Evolutionary conservation across 2,888 invertebrate species (phyloP).

Genomic region (Hypsopygia costalis): DNA sequence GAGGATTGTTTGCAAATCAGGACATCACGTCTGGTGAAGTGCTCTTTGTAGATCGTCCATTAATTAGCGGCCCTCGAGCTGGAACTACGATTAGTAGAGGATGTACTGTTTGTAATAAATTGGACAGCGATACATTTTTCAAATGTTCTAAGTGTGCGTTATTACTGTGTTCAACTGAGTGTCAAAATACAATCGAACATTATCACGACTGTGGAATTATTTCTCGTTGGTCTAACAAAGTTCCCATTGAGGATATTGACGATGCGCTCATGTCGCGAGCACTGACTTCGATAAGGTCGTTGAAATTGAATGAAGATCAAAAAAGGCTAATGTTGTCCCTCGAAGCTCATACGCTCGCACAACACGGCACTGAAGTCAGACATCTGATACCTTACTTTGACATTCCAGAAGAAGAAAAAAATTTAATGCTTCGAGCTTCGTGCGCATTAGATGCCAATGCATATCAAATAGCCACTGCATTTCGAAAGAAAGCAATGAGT

Average conservation of each 20-base stretch:
- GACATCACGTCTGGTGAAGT: slow-evolving; percentile 85
- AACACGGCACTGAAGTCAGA: slow-evolving; percentile 80
- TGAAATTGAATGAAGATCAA: slow-evolving; percentile 64
- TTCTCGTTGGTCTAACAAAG: slow-evolving; percentile 77
- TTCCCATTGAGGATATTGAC: slow-evolving; percentile 57
- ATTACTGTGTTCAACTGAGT: slow-evolving; percentile 84
- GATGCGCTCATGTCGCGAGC: slow-evolving; percentile 53
- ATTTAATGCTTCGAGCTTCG: slow-evolving; percentile 80
- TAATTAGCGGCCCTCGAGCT: slow-evolving; percentile 85
- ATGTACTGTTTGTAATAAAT: slow-evolving; percentile 84
- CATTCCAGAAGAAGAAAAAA: slow-evolving; percentile 76
- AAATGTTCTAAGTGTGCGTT: slow-evolving; percentile 85
- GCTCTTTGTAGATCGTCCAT: slow-evolving; percentile 85
- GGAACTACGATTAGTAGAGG: slow-evolving; percentile 75
- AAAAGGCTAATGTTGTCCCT: slow-evolving; percentile 73
- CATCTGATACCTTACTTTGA: slow-evolving; percentile 70
- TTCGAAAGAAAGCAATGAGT: slow-evolving; percentile 68
- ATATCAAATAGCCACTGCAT: slow-evolving; percentile 79
- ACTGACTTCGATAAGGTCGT: slow-evolving; percentile 58
- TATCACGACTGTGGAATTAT: slow-evolving; percentile 83
- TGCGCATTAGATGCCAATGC: slow-evolving; percentile 84
- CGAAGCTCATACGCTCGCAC: slow-evolving; percentile 74
- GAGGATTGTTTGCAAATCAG: slow-evolving; percentile 85
- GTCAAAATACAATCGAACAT: slow-evolving; percentile 81
- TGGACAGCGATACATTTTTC: slow-evolving; percentile 52